Base-by-base conservation (phyloP, 1,140 invertebrate genomes). In the Drosophila albomicans region DNA sequence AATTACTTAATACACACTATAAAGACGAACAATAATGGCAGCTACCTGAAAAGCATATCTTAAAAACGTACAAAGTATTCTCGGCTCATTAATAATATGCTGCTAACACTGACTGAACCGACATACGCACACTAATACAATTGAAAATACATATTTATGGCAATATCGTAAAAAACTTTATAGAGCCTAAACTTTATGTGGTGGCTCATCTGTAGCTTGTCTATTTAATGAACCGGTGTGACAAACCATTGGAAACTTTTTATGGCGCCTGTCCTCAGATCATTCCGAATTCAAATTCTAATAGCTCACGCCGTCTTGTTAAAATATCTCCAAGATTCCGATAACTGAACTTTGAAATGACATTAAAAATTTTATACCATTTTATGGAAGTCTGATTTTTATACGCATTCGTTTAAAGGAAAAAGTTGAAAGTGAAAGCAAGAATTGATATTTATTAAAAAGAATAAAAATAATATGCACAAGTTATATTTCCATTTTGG, bases 161-260 rank as follows among this genome's bases (percentile, higher is more conserved):
- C 72, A 49, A 66, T 80, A 67, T 84, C 51, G 49, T 56, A 46
- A 56, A 56, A 69, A 62, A 38, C 8, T 57, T 81, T 73, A 73
- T 71, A 56, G 43, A 45, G 28, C 38, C 68, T 61, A 62, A 52
- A 28, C 62, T 69, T 82, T 62, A 72, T 82, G 35, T 30, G 38
- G 13, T 35, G 45, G 56, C 28, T 72, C 61, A 52, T 45, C 64
- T 59, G 52, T 65, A 62, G 74, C 58, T 51, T 75, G 71, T 79
- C 81, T 67, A 75, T 76, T 76, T 79, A 84, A 84, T 76, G 81
- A 80, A 79, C 63, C 82, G 69, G 48, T 69, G 81, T 84, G 81
- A 82, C 76, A 76, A 82, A 64, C 64, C 48, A 51, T 46, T 43
- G 48, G 30, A 54, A 28, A 30, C 49, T 78, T 76, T 81, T 82